Evolutionary conservation across 2,888 invertebrate genomes (phyloP), one percentile per base, ranked within the genome.

Genomic region (Melanostoma scalare): DNA sequence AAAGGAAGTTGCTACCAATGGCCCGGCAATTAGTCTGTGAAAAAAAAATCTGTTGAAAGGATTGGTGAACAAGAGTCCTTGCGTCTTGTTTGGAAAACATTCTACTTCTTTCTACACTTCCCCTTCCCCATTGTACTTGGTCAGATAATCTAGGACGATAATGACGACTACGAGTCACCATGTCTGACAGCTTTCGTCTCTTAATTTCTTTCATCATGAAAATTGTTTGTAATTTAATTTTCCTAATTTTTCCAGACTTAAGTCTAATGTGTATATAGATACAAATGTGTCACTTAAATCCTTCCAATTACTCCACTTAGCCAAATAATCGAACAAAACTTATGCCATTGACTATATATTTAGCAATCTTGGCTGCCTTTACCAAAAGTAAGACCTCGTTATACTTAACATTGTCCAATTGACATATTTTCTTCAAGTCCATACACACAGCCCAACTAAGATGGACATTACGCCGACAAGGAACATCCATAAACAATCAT

Each of bases 401-500:
- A 35, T 38, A 53, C 38, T 73, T 72, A 73, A 76, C 81, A 73
- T 77, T 77, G 50, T 20, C 67, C 67, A 77, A 68, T 73, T 72
- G 61, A 38, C 36, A 63, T 48, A 48, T 63, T 63, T 48, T 20
- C 20, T 63, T 63, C 48, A n/a, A 56, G 63, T 63, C 38, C 46
- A 55, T 50, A 56, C 4, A 48, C 46, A 46, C 6, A 67, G 33
- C 6, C 31, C 20, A 38, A 46, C 36, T 55, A 46, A 20, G 73
- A 42, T 9, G 81, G 81, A 81, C 81, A 77, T 73, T 82, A 77
- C 68, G 81, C 55, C 73, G 77, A 77, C 77, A 63, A 61, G 36
- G 56, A 20, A 68, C 63, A 38, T 44, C 55, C 38, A 68, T 68
- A 77, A 82, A 67, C 68, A 77, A 72, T 68, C 76, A 72, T 77